Evolutionary conservation across 1,140 invertebrate species (phyloP), one percentile per base, ranked within the genome.

Genomic region (Notospermus geniculatus): DNA sequence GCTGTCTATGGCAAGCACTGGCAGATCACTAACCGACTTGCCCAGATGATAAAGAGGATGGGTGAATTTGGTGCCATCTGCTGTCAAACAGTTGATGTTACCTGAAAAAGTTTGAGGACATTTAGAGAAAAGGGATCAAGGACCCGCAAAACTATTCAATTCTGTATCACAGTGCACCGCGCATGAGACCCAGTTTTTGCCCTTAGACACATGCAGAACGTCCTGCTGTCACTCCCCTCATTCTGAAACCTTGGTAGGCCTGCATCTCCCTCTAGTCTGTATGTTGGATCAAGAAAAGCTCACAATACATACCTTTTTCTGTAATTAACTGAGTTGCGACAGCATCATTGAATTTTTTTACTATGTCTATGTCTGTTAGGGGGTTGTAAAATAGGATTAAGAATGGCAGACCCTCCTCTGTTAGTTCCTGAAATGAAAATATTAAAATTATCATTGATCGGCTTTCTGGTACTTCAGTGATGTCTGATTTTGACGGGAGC

Each of bases 341-440:
- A 66, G 93, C 83, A 68, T 90, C 87, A 75, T 90, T 93, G 76
- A 89, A 99, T 66, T 87, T 85, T 75, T 95, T 93, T 43, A 97
- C 88, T 66, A 88, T 91, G 28, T 91, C 88, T 2, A 84, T 85
- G 81, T 99, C 95, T 71, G 91, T 89, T 4, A 50, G 25, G 1
- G 92, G 89, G 65, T 88, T 77, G 74, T 99, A 92, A 81, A 99
- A 99, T 1, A 99, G 80, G 69, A 99, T 98, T 4, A 99, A 84
- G 82, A 99, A 99, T n/a, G 97, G 97, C 66, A 99, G 80, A 17
- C 97, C 97, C 85, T 99, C 97, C 84, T 99, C 97, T 0, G 97
- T 99, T 13, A 99, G 80, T 82, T 99, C 96, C 83, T 85, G 68
- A 11, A 61, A 67, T 32, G 23, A 27, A 17, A 4, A 32, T 7